Base-by-base conservation (phyloP, 2,797 vertebrate species). In the Lerista edwardsae region DNA sequence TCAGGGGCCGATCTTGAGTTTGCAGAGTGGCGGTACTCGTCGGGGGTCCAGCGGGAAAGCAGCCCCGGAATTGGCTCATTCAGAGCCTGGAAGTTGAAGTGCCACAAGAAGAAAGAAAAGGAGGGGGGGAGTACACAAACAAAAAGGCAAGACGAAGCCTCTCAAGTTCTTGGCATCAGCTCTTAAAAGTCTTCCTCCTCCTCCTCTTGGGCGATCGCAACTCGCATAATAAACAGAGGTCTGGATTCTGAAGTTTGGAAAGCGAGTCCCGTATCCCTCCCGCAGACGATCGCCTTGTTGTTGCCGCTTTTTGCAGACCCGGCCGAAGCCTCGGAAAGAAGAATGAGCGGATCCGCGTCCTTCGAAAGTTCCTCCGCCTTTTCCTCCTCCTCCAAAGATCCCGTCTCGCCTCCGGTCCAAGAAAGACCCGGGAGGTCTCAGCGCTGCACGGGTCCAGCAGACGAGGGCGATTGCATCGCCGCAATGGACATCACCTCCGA, bases 331-430 rank as follows among this genome's bases (percentile, higher is more conserved):
- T 6, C 27, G 31, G 19, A 34, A 82, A 75, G 6, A 68, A 36
- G n/a, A n/a, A n/a, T 39, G 17, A 36, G 67, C 67, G 51, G 62
- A 23, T 41, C 73, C 6, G 51, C 27, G 74, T 67, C 68, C 67
- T 29, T n/a, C 17, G 44, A 73, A 79, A 79, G 83, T 79, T 64
- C 69, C 57, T 84, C 69, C 44, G 31, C 76, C 44, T 78, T 39
- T 31, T 31, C 41, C 12, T 6, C 23, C 77, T 41, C 7, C 62
- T 9, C 4, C 10, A 29, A 17, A 39, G 67, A 75, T 21, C 36
- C 9, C 25, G n/a, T 8, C 73, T 75, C 44, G n/a, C 41, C 62
- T 36, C 55, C 65, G 44, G 2, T 41, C 44, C 83, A n/a, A 72
- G 51, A 39, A 21, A 11, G 31, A 41, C 29, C 65, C 7, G 36